Base-by-base conservation (phyloP, 2,888 invertebrate species). In the Copidosoma aretas region DNA sequence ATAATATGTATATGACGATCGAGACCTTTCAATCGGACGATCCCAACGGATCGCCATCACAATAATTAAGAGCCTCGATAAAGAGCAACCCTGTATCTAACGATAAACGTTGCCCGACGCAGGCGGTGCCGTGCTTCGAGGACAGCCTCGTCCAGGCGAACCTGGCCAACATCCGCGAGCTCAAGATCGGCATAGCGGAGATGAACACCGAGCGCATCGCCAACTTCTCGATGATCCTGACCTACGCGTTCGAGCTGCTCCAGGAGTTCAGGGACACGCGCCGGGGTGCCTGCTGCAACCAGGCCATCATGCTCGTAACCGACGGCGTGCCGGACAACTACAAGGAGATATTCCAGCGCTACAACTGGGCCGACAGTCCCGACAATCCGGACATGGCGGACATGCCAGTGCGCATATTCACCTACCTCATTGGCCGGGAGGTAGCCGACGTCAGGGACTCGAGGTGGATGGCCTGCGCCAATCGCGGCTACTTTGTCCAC, bases 261-360 rank as follows among this genome's bases (percentile, higher is more conserved):
- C 88, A 89, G 84, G 85, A 86, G 58, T 89, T 89, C 77, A 87
- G 90, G 74, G 85, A 86, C 32, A 88, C 87, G 73, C 86, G 86
- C 59, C 88, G 89, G 56, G 92, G 92, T 54, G 91, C 92, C 53
- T 87, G 86, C 74, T 89, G 89, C 80, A 95, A 95, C 85, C 93
- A 97, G 86, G 98, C 97, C 41, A 98, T 99, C 79, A 98, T 99
- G 98, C 86, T 99, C 76, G 91, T 99, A 76, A 98, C 98, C n/a
- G 99, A 99, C 84, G 98, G 98, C 25, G 96, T 98, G 19, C 97
- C 98, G 56, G 94, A 95, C 80, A 94, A 93, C 81, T 97, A 92
- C 85, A 92, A 94, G 81, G 93, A 96, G 79, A 91, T 97, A 67
- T 99, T 99, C 84, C 90, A 94, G 80, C 87, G 89, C 74, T 95